Percentiles rank a stretch among this genome's conserved stretches.
These are phyloP conservation scores for Theodoxus fluviatilis DNA, from an alignment of 2,888 invertebrate species.

Conservation along the genomic window DNA sequence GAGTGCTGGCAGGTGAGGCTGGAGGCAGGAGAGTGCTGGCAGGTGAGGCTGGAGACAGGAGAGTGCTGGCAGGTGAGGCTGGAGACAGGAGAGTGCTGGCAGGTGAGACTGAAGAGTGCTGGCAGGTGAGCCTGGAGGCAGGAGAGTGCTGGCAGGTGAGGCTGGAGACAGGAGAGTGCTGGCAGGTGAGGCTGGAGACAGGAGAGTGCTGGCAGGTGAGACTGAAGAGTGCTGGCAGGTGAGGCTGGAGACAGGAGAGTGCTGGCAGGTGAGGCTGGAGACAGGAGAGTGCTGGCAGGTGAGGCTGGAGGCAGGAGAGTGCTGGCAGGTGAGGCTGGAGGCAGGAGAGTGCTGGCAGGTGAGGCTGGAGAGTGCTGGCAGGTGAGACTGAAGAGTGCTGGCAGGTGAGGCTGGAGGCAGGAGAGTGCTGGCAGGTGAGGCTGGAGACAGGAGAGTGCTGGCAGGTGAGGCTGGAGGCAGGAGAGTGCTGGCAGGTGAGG, in stretches of 20 bases:
- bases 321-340: constrained; percentile 66
- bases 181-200: too few species aligned
- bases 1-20: constrained; percentile 70
- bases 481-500: too few species aligned
- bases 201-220: constrained; percentile 73
- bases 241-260: constrained; percentile 79
- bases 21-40: background rate
- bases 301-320: constrained; percentile 79
- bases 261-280: constrained; percentile 66
- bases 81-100: background rate
- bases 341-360: constrained; percentile 70
- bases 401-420: too few species aligned
- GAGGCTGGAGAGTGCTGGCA: constrained; percentile 76
- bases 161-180: background rate
- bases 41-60: constrained; percentile 78
- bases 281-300: too few species aligned
- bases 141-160: constrained; percentile 73
- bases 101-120: constrained; percentile 68
- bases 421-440: constrained; percentile 72
- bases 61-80: constrained; percentile 70
- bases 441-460: constrained; percentile 76
- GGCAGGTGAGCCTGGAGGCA: constrained; percentile 74
- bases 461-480: constrained; percentile 61
- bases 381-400: constrained; percentile 46
- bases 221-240: background rate